A percentile compares a stretch with the other conserved stretches of the same genome.
These are phyloP conservation scores for Mnemiopsis leidyi DNA, from an alignment of 37 sponge, comb jelly and placozoan species.

Conservation along the genomic window DNA sequence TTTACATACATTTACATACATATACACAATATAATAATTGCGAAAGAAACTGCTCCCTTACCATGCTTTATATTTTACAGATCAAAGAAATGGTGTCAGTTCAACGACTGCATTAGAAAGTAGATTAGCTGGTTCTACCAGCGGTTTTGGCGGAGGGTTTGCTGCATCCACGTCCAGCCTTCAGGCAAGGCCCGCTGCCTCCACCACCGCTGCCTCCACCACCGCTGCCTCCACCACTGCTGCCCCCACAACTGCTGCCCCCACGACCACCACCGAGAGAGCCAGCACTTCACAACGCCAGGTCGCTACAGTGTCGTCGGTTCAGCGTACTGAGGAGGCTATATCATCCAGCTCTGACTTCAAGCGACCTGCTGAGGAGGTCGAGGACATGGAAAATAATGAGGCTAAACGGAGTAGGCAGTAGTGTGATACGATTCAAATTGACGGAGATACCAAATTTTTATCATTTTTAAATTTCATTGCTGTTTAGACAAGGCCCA, in stretches of 20 bases:
- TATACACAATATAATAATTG: too few species aligned
- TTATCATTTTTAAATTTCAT: neutral
- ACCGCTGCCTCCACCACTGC: neutral
- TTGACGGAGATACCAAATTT: neutral
- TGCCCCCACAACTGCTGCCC: neutral
- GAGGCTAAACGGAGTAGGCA: constrained; percentile 27
- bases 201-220: neutral
- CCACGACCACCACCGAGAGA: neutral
- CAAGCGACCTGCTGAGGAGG: constrained; percentile 38
- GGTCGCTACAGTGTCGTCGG: constrained; percentile 13
- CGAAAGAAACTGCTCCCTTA: too few species aligned
- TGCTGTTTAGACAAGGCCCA: neutral
- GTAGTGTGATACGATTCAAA: neutral
- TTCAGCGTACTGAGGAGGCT: constrained; percentile 35
- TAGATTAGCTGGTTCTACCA: neutral
- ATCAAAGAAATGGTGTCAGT: constrained; percentile 1
- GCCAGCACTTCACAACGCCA: neutral
- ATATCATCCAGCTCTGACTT: constrained; percentile 23
- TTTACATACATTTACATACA: too few species aligned
- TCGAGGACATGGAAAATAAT: constrained; percentile 28
- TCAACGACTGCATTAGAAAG: neutral
- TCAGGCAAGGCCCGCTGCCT: neutral
- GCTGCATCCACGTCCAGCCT: neutral
- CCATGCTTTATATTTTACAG: too few species aligned
- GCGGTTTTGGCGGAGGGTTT: neutral